Evolutionary conservation across 1,140 invertebrate genomes (phyloP).

Genomic region (Tetraneura akinire): DNA sequence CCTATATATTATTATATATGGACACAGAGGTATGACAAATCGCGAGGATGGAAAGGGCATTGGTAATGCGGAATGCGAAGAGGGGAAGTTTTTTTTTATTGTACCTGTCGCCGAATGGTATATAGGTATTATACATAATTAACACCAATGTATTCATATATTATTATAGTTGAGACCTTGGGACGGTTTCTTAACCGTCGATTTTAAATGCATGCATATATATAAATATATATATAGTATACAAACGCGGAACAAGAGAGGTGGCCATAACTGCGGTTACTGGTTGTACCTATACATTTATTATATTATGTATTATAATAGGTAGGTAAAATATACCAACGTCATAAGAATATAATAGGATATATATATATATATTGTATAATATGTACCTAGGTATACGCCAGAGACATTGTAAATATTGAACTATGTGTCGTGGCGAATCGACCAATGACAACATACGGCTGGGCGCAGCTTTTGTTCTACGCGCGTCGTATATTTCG

Average conservation of each 20-base stretch:
- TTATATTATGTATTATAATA: too few relatives aligned
- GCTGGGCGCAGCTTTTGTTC: constrained; percentile 33
- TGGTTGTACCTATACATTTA: too few relatives aligned
- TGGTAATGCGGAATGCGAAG: neutral
- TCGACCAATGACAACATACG: constrained; percentile 41
- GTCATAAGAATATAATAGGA: too few relatives aligned
- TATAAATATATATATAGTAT: too few relatives aligned
- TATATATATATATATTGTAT: neutral
- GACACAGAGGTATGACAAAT: neutral
- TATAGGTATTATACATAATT: too few relatives aligned
- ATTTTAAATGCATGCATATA: neutral
- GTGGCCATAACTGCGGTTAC: neutral
- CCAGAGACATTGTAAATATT: constrained; percentile 43
- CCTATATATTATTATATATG: too few relatives aligned
- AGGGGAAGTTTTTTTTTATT: neutral
- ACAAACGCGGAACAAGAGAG: neutral
- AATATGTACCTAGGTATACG: too few relatives aligned
- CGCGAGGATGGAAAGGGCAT: neutral
- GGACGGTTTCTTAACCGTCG: constrained; percentile 47
- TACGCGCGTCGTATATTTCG: neutral
- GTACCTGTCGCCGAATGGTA: constrained; percentile 10
- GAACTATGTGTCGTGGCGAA: constrained; percentile 45
- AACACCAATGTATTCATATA: neutral
- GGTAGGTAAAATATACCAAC: too few relatives aligned
- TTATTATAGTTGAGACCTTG: constrained; percentile 3